A percentile compares a stretch with the other conserved stretches of the same genome.
Conservation (phyloP, 2,113 vertebrate species). For the Peromyscus polionotus region DNA sequence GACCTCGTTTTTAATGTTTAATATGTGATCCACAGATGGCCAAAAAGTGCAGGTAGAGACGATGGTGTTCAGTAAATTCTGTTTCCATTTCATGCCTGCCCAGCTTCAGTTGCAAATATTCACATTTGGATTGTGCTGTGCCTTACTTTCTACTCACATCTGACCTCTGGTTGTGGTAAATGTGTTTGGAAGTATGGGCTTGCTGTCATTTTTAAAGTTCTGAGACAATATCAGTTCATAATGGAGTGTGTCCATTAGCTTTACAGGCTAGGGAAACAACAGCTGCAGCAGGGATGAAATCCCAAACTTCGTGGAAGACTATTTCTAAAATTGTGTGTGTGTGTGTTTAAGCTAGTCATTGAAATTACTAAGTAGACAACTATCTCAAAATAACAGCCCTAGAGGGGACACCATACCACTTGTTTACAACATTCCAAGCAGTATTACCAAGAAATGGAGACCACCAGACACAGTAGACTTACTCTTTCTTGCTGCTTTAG, state of each 20-base stretch:
- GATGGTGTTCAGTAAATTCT: neutral
- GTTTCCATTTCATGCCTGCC: neutral
- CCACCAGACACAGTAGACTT: constrained; percentile 34
- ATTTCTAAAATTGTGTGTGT: neutral
- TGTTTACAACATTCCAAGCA: constrained; percentile 59
- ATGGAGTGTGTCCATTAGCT: constrained; percentile 57
- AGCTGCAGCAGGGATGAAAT: constrained; percentile 38
- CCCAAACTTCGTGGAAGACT: constrained; percentile 54
- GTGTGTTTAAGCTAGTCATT: constrained; percentile 57
- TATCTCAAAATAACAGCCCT: constrained; percentile 63
- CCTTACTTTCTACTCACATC: neutral
- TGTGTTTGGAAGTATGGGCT: neutral
- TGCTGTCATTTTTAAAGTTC: constrained; percentile 29
- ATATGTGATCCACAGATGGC: neutral
- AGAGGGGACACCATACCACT: constrained; percentile 47
- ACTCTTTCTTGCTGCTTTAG: neutral
- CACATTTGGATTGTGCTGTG: neutral
- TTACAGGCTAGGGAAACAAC: constrained; percentile 39
- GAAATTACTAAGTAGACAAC: constrained; percentile 74
- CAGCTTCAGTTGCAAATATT: neutral
- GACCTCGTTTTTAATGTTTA: neutral
- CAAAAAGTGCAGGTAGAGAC: neutral
- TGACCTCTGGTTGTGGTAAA: neutral
- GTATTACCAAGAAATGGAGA: constrained; percentile 48
- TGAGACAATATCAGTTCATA: constrained; percentile 55